Percentiles rank a stretch among this genome's conserved stretches.
phyloP scores from a whole-genome alignment of 2,113 vertebrate species.

The Castor canadensis region DNA sequence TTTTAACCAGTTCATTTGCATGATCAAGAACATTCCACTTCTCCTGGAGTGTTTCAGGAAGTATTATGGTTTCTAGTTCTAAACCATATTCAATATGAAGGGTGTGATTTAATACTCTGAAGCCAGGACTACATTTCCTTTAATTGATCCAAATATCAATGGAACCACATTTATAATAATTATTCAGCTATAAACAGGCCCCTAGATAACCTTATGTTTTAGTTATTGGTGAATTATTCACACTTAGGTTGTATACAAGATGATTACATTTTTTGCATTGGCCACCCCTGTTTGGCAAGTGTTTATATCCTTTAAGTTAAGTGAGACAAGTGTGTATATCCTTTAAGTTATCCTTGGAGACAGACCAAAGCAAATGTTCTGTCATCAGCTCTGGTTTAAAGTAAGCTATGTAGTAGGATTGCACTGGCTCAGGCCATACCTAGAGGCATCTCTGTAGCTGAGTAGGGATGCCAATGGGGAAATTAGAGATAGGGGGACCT shows the following conservation, averaged over 20 bases:
- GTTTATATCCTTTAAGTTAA: background rate
- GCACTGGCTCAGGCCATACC: background rate
- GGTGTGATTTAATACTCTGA: background rate
- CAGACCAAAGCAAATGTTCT: background rate
- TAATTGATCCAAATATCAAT: background rate
- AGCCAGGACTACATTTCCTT: background rate
- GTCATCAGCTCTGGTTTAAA: background rate
- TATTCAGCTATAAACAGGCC: background rate
- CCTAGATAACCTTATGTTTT: background rate
- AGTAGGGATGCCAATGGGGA: background rate
- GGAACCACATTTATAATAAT: background rate
- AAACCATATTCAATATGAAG: background rate
- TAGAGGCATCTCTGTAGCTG: background rate
- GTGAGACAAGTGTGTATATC: background rate
- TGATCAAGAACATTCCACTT: background rate
- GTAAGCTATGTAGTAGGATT: background rate
- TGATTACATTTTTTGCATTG: background rate
- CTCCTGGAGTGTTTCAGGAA: background rate
- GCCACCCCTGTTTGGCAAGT: background rate
- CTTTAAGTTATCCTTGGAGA: background rate
- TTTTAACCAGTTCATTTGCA: background rate
- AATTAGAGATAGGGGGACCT: background rate
- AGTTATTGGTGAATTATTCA: background rate
- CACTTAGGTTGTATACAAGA: background rate
- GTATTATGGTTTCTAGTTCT: background rate